A percentile compares a stretch with the other conserved stretches of the same genome.
These are phyloP conservation scores for Cecidostiba fungosa DNA, from an alignment of 2,888 invertebrate species.

Conservation along the genomic window DNA sequence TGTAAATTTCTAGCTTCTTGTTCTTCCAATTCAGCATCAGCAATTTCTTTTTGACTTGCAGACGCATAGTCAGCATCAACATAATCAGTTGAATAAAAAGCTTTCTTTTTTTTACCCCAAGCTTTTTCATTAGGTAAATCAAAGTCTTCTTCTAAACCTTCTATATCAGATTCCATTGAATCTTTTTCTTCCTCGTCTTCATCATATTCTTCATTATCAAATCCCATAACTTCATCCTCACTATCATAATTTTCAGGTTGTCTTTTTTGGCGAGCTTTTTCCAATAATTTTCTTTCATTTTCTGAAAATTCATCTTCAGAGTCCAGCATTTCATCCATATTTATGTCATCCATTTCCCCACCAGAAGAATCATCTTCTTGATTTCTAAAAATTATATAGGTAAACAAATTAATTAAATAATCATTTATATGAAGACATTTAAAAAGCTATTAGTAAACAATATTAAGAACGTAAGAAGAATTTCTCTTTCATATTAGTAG, in stretches of 20 bases:
- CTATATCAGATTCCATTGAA: constrained; percentile 85
- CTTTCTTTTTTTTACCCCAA: constrained; percentile 92
- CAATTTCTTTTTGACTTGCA: constrained; percentile 84
- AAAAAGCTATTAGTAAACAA: background rate
- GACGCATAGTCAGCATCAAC: constrained; percentile 92
- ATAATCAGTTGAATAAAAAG: constrained; percentile 93
- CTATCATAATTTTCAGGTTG: constrained; percentile 82
- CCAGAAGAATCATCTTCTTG: constrained; percentile 42
- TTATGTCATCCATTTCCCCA: constrained; percentile 76
- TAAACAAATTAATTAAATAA: background rate
- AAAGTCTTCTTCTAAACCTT: constrained; percentile 85
- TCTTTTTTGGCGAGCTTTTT: constrained; percentile 82
- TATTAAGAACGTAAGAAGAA: background rate
- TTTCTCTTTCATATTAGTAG: no score
- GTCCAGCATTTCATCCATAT: constrained; percentile 85
- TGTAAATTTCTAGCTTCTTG: constrained; percentile 92
- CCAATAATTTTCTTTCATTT: constrained; percentile 84
- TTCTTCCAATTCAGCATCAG: constrained; percentile 90
- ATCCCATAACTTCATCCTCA: constrained; percentile 84
- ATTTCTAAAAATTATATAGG: constrained; percentile 26
- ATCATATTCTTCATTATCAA: constrained; percentile 77
- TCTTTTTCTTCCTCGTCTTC: constrained; percentile 83
- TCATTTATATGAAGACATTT: background rate
- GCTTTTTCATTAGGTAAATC: constrained; percentile 90
- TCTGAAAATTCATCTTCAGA: constrained; percentile 88